Percentiles rank a stretch among this genome's conserved stretches.
Conservation (phyloP, 2,113 vertebrate genomes). For the Calcarius ornatus region DNA sequence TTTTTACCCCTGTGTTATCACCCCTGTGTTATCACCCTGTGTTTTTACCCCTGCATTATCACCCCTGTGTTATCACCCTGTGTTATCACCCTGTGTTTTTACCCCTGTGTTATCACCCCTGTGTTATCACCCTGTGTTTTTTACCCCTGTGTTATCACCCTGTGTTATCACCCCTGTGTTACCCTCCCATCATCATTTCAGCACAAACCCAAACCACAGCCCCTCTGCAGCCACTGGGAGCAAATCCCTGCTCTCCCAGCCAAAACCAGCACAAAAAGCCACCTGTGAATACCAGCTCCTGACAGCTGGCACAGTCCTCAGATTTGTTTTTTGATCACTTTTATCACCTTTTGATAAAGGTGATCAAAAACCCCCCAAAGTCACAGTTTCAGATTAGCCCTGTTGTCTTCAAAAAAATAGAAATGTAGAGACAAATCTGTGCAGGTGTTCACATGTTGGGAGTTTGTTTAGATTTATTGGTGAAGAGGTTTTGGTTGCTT, state of each 20-base stretch:
- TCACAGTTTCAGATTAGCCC: background rate
- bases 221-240: background rate
- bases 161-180: rapidly evolving
- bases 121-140: too few relatives aligned
- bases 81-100: too few relatives aligned
- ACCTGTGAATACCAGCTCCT: background rate
- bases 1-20: too few relatives aligned
- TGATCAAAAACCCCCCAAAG: rapidly evolving
- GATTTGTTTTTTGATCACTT: too few relatives aligned
- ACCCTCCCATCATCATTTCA: background rate
- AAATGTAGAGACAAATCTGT: background rate
- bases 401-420: background rate
- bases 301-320: background rate
- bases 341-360: background rate
- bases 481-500: background rate
- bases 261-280: background rate
- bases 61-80: too few relatives aligned
- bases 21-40: too few relatives aligned
- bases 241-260: background rate
- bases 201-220: background rate
- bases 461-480: background rate
- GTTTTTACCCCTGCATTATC: too few relatives aligned
- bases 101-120: too few relatives aligned
- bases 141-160: too few relatives aligned
- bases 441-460: rapidly evolving